Evolutionary conservation across 2,888 invertebrate species (phyloP).

Genomic region (Acrocyrtus sp.): DNA sequence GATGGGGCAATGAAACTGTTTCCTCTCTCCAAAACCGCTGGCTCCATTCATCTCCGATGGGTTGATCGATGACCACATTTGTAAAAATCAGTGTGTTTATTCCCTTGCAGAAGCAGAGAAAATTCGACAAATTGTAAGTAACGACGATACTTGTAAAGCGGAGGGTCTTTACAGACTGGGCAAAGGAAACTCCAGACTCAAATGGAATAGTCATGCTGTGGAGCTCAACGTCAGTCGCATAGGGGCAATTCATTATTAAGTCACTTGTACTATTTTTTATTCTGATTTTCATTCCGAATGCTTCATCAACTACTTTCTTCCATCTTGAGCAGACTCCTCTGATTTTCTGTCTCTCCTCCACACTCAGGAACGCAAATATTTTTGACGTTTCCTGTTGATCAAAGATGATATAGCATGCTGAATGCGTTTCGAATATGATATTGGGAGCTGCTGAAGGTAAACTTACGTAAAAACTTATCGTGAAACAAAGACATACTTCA

Average conservation of each 20-base stretch:
- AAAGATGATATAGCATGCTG: no score
- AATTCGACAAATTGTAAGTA: constrained; percentile 58
- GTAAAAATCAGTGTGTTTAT: constrained; percentile 47
- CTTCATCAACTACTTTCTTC: constrained; percentile 53
- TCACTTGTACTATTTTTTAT: constrained; percentile 56
- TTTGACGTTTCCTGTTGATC: constrained; percentile 31
- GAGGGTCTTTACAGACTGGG: constrained; percentile 42
- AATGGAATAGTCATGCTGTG: constrained; percentile 60
- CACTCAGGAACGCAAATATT: constrained; percentile 49
- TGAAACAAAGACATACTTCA: constrained; percentile 9
- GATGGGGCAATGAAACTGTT: constrained; percentile 25
- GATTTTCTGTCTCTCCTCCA: constrained; percentile 48
- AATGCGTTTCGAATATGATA: no score
- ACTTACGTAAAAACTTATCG: no score
- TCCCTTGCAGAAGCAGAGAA: constrained; percentile 44
- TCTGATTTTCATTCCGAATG: constrained; percentile 54
- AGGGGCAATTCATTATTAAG: constrained; percentile 36
- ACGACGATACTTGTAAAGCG: constrained; percentile 58
- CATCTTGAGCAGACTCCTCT: constrained; percentile 50
- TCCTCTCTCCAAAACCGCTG: constrained; percentile 37
- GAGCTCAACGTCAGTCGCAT: constrained; percentile 55
- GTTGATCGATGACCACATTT: constrained; percentile 57
- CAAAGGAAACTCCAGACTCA: constrained; percentile 48
- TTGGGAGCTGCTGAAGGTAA: no score
- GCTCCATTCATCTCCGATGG: constrained; percentile 53